Conservation (phyloP, 2,888 invertebrate genomes). For the Operophtera brumata region DNA sequence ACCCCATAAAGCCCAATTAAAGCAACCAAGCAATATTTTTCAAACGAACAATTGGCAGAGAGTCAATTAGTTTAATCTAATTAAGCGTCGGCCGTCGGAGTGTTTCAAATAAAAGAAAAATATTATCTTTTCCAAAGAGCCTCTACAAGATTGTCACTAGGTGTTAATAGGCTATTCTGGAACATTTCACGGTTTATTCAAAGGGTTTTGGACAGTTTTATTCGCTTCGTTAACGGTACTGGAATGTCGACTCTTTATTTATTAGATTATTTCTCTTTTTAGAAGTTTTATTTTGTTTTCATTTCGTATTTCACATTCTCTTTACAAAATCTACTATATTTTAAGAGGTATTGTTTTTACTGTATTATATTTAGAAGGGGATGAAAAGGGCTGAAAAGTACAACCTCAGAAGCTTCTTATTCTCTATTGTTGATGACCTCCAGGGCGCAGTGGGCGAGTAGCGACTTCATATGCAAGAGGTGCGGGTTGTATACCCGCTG, state of each 20-base stretch:
- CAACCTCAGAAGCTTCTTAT: too few species aligned
- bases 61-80: conserved; percentile 68
- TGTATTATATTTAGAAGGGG: too few species aligned
- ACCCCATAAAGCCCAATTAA: conserved; percentile 32
- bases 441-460: too few species aligned
- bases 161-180: conserved; percentile 71
- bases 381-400: too few species aligned
- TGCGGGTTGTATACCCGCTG: too few species aligned
- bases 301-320: conserved; percentile 9
- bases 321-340: neutral
- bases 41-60: conserved; percentile 49
- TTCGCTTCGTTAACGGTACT: conserved; percentile 68
- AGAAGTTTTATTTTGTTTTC: conserved; percentile 24
- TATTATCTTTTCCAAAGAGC: conserved; percentile 64
- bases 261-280: conserved; percentile 50
- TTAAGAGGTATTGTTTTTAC: neutral
- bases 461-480: too few species aligned
- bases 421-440: too few species aligned
- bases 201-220: conserved; percentile 67
- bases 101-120: conserved; percentile 71
- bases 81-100: conserved; percentile 54
- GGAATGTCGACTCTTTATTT: conserved; percentile 58
- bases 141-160: conserved; percentile 66
- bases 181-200: conserved; percentile 68
- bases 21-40: conserved; percentile 46